Evolutionary conservation across 2,888 invertebrate genomes (phyloP), one percentile per base, ranked within the genome.

Genomic region (Eupithecia centaureata): DNA sequence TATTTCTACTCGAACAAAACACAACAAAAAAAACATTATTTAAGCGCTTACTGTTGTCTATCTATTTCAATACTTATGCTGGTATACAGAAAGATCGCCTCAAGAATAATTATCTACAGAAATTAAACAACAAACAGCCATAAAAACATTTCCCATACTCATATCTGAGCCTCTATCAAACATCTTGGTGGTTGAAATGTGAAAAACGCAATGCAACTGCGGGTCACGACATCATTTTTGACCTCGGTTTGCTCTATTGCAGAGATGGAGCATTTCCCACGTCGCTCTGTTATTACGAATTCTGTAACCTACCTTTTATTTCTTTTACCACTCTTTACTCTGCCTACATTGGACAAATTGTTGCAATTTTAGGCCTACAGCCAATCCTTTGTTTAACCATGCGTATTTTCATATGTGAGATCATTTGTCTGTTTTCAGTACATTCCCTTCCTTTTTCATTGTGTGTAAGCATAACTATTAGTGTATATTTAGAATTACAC

Each of bases 141-240:
- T 63, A 64, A 59, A 38, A 28, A 62, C 32, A 38, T 69, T 65
- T 69, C 65, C 62, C 70, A 70, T 66, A 63, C 61, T 61, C 66
- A 51, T 66, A 69, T 66, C 69, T 38, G 47, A 65, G 22, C 35
- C 54, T 30, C 30, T n/a, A 56, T 56, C 61, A 67, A 64, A 58
- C 61, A 66, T 64, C 52, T 70, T 47, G 38, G 59, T 54, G 54
- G 52, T 51, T 62, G 54, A 65, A 65, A 65, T 68, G 64, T 65
- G 66, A 58, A 70, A 67, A 63, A 63, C 60, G 69, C 42, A 65
- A 56, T 60, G 65, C 63, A 66, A 57, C 32, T 61, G 35, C 69
- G 63, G 70, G 63, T 70, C 70, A 70, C 66, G 66, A 70, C 58
- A 70, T 70, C 27, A 63, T 66, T 66, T 61, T 28, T 66, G 66